Evolutionary conservation across 1,140 invertebrate species (phyloP), one percentile per base, ranked within the genome.

Genomic region (Sogatella furcifera): DNA sequence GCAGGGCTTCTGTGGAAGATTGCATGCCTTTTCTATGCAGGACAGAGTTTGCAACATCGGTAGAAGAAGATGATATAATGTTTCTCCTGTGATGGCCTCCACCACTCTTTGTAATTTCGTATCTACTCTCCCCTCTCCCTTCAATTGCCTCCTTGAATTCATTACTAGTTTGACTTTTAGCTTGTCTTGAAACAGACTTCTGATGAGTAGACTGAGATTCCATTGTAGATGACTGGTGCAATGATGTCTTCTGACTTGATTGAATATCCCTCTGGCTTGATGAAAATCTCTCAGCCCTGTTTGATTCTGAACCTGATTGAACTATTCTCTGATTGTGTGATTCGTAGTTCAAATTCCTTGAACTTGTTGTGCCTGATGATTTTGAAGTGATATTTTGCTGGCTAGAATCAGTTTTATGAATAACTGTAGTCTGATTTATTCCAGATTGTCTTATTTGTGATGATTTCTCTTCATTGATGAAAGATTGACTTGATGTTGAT

Each of bases 31-130:
- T 87, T 13, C 88, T 79, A 69, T 90, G 86, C 5, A 92, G 77
- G 19, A 90, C 83, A 17, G 86, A 77, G 64, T 92, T 90, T 28
- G 74, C 81, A 0, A 87, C 78, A 65, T 89, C 82, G 0, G 81
- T 77, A n/a, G 84, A 80, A 0, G 85, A 84, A 0, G 74, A 74
- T 0, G 84, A 81, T 53, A 91, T 82, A 21, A 88, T 78, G 46
- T 82, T 89, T 64, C 84, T 84, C 13, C 85, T 77, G 65, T 87
- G 85, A 66, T 70, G 65, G 5, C 60, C 57, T 41, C 54, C 53
- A 46, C 34, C 55, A 28, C 24, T 28, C 31, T 59, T 57, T 52
- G 44, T 55, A 15, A 53, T 52, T 34, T 60, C 65, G 5, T 62
- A 57, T 49, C 43, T 34, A 15, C 4, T n/a, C 10, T 28, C 53